These are phyloP conservation scores for Takifugu flavidus DNA, from an alignment of 2,113 vertebrate genomes.

Conservation along the genomic window DNA sequence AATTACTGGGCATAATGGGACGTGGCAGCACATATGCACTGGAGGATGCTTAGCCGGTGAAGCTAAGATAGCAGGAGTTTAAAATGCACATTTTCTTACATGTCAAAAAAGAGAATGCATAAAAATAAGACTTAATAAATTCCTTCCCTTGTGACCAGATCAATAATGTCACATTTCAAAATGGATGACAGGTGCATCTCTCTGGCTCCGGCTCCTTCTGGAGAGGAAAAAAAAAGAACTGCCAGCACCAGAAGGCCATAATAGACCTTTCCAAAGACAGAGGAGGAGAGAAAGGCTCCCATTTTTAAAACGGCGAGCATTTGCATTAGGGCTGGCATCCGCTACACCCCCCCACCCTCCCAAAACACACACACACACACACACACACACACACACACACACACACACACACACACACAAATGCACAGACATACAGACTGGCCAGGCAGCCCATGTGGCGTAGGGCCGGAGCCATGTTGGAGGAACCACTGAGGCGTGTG, in stretches of 20 bases:
- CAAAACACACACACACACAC: conserved; percentile 42
- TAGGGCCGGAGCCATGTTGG: conserved; percentile 72
- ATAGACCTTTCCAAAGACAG: conserved; percentile 68
- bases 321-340: conserved; percentile 72
- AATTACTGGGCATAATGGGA: conserved; percentile 60
- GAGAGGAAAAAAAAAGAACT: conserved; percentile 54
- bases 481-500: conserved; percentile 68
- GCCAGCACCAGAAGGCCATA: conserved; percentile 70
- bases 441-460: conserved; percentile 70
- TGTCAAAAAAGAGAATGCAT: neutral
- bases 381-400: too few relatives aligned
- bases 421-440: conserved; percentile 44
- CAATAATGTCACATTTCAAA: conserved; percentile 69
- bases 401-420: conserved; percentile 28
- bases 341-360: conserved; percentile 42
- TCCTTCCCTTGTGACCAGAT: conserved; percentile 47
- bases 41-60: conserved; percentile 14
- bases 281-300: conserved; percentile 56
- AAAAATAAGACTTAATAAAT: conserved; percentile 35
- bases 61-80: conserved; percentile 6
- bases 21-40: conserved; percentile 7
- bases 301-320: conserved; percentile 68
- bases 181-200: conserved; percentile 77
- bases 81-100: neutral
- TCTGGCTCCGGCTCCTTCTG: conserved; percentile 64